Base-by-base conservation (phyloP, 2,113 vertebrate genomes). In the Erythrocercus mccallii region DNA sequence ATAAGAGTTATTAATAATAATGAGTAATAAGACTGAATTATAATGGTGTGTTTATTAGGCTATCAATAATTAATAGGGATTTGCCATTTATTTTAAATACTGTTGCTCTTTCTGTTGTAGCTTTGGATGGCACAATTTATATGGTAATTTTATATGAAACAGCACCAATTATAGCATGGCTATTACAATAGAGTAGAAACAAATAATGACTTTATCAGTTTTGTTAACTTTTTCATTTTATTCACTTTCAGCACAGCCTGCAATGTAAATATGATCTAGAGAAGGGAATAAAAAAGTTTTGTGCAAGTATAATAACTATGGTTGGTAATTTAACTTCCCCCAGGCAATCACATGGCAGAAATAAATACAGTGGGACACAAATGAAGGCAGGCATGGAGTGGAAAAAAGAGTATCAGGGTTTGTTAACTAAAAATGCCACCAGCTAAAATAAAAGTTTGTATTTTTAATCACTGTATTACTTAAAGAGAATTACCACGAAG, bases 11-110 rank as follows among this genome's bases (percentile, higher is more conserved):
- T 86, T 96, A 80, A 82, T 92, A 95, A 94, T 94, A 98, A 97
- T 95, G 66, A 96, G 94, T 92, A 90, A 92, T 78, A 91, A 76
- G 77, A 62, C 76, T 93, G 81, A 86, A 89, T 92, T 72, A 81
- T 94, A 96, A 96, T 85, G 64, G 47, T 45, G 77, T 96, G 54
- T 77, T 97, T 97, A 86, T 94, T 97, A 93, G 40, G 30, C 77
- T 92, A 92, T 95, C 77, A 96, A 95, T 94, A 97, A 96, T 98
- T 97, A 97, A 97, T 80, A 86, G 50, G 81, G 86, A 95, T 95
- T 96, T 97, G 57, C 86, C 90, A 90, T 84, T 97, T 92, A 82
- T 88, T 93, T 94, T 94, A 96, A 93, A 88, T 91, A 91, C 89
- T 86, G n/a, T 82, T 93, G 65, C 85, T 88, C 57, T 73, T 96